A percentile compares a stretch with the other conserved stretches of the same genome.
phyloP scores from a whole-genome alignment of 2,797 vertebrate species.

The Myotis myotis region DNA sequence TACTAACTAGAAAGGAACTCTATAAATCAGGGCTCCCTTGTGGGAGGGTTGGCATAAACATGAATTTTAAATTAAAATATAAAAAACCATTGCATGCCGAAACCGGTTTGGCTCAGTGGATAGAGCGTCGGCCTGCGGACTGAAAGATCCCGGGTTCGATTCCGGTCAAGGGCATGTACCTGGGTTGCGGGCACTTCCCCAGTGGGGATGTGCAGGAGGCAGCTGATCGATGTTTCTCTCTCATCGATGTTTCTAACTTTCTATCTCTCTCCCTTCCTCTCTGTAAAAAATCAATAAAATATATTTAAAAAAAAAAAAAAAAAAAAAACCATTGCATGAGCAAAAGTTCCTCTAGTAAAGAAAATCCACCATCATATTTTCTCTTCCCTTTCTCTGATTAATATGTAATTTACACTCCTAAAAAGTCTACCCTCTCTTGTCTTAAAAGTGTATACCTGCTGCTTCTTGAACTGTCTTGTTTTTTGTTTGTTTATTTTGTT shows the following conservation, averaged over 20 bases:
- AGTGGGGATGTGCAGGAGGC: too few species aligned
- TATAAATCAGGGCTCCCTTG: not conserved
- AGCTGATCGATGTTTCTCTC: too few species aligned
- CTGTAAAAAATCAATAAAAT: too few species aligned
- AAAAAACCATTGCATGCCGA: too few species aligned
- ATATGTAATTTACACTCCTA: not conserved
- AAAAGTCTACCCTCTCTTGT: not conserved
- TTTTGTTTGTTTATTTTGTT: not conserved
- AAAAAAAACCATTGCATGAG: not conserved
- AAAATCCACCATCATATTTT: not conserved
- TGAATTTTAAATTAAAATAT: conserved; percentile 20
- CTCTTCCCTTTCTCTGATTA: not conserved
- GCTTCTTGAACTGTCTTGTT: not conserved
- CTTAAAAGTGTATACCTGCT: conserved; percentile 11
- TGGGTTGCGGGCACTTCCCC: too few species aligned
- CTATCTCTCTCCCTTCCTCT: too few species aligned
- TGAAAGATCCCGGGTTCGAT: too few species aligned
- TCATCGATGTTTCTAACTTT: too few species aligned
- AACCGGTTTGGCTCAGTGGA: too few species aligned
- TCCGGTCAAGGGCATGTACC: too few species aligned
- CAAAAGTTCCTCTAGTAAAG: not conserved
- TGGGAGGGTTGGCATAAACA: not conserved
- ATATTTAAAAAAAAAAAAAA: too few species aligned
- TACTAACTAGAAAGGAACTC: not conserved
- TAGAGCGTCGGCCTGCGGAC: too few species aligned